Evolutionary conservation across 2,888 invertebrate species (phyloP).

Genomic region (Sialis fuliginosa): DNA sequence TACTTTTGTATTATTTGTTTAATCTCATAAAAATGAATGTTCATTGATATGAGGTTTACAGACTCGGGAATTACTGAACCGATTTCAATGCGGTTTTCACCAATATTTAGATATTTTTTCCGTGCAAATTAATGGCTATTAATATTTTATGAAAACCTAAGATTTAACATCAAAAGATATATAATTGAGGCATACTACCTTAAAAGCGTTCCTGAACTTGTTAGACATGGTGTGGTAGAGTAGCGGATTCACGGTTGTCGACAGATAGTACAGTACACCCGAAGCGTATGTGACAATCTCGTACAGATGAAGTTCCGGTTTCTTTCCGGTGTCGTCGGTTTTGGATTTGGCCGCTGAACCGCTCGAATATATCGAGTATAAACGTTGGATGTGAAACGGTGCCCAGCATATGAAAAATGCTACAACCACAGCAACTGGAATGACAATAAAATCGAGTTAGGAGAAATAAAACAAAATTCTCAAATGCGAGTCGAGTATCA

Average conservation of each 20-base stretch:
- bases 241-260: conserved; percentile 83
- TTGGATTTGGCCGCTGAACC: conserved; percentile 22
- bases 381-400: conserved; percentile 83
- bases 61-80: too few relatives aligned
- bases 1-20: too few relatives aligned
- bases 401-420: conserved; percentile 84
- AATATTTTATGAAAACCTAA: too few relatives aligned
- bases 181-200: conserved; percentile 42
- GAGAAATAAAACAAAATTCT: too few relatives aligned
- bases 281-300: conserved; percentile 61
- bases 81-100: too few relatives aligned
- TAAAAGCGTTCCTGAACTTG: conserved; percentile 84
- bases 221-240: conserved; percentile 90
- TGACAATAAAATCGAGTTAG: conserved; percentile 9
- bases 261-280: conserved; percentile 79
- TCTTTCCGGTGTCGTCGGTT: conserved; percentile 22
- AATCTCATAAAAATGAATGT: too few relatives aligned
- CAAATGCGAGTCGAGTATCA: too few relatives aligned
- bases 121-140: too few relatives aligned
- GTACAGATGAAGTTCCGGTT: conserved; percentile 33
- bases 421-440: conserved; percentile 72
- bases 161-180: too few relatives aligned
- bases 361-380: conserved; percentile 58
- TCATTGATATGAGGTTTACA: too few relatives aligned
- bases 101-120: too few relatives aligned